Conservation (phyloP, 2,113 vertebrate species). For the Rattus norvegicus region GRCr8 NC_086020.1:213941001-213941500, state of each 20-base stretch:
- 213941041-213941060: slow-evolving; percentile 70
- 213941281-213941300: slow-evolving; percentile 93
- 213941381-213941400: slow-evolving; percentile 85
- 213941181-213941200: slow-evolving; percentile 95
- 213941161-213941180: slow-evolving; percentile 96
- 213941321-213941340: slow-evolving; percentile 91
- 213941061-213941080: slow-evolving; percentile 79
- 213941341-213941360: slow-evolving; percentile 90
- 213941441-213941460: slow-evolving; percentile 98
- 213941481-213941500: slow-evolving; percentile 99
- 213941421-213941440: slow-evolving; percentile 91
- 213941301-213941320: slow-evolving; percentile 86
- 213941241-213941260: slow-evolving; percentile 88
- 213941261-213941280: slow-evolving; percentile 92
- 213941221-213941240: slow-evolving; percentile 93
- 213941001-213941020: slow-evolving; percentile 89
- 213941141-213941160: slow-evolving; percentile 93
- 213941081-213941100: slow-evolving; percentile 77
- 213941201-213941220: slow-evolving; percentile 96
- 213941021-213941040: slow-evolving; percentile 84
- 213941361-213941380: slow-evolving; percentile 83
- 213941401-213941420: slow-evolving; percentile 89
- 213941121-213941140: slow-evolving; percentile 86
- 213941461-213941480: slow-evolving; percentile 96
- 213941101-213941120: slow-evolving; percentile 82